A percentile compares a stretch with the other conserved stretches of the same genome.
These are phyloP conservation scores for Ophion ventricosus DNA, from an alignment of 2,888 invertebrate species.

Conservation along the genomic window DNA sequence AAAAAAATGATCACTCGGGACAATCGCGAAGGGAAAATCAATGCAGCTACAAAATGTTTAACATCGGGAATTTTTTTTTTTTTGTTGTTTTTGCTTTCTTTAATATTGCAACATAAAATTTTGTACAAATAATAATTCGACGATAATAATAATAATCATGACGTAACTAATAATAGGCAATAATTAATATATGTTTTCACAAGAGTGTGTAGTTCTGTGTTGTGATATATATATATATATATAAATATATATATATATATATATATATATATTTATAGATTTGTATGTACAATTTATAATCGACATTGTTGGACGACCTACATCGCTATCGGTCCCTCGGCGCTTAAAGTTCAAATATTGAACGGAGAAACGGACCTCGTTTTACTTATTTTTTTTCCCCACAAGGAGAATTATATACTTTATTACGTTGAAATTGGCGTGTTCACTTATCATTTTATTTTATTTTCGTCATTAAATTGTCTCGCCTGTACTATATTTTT, in stretches of 20 bases:
- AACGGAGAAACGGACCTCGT: constrained; percentile 72
- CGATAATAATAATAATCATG: constrained; percentile 76
- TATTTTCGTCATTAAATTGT: constrained; percentile 24
- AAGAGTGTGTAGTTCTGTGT: constrained; percentile 55
- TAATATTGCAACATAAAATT: constrained; percentile 83
- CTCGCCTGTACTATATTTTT: neutral
- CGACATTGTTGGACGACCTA: constrained; percentile 68
- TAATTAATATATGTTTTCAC: constrained; percentile 75
- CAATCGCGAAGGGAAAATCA: neutral
- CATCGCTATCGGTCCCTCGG: constrained; percentile 64
- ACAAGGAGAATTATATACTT: constrained; percentile 47
- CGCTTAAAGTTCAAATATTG: constrained; percentile 76
- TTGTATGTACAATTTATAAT: constrained; percentile 72
- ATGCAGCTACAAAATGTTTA: neutral
- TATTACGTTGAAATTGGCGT: constrained; percentile 53
- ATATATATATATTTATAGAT: constrained; percentile 61
- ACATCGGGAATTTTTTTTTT: constrained; percentile 64
- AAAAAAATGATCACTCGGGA: neutral
- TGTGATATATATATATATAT: constrained; percentile 65
- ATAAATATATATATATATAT: constrained; percentile 60
- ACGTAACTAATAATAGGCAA: constrained; percentile 77
- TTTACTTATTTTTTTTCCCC: constrained; percentile 20
- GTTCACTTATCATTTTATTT: constrained; percentile 27
- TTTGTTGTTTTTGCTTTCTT: constrained; percentile 62
- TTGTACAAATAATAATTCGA: constrained; percentile 81